Base-by-base conservation (phyloP, 1,140 invertebrate genomes). In the Drosophila prosaltans region DNA sequence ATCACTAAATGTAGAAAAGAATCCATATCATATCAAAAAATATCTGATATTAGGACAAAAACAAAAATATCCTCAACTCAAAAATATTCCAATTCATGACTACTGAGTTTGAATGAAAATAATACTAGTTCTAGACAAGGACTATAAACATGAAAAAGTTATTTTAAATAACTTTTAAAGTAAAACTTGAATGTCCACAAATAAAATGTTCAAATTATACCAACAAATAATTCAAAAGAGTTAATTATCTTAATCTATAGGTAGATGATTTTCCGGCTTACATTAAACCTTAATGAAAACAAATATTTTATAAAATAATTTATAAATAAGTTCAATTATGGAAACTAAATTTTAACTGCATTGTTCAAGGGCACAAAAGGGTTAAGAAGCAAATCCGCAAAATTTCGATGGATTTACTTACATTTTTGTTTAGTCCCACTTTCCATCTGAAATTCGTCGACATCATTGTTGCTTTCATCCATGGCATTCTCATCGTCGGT, bases 401-500 rank as follows among this genome's bases (percentile, higher is more conserved):
- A 26, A 26, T 26, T 26, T 4, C 21, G 21, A 26, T 2, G 21
- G 45, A 59, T 59, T 59, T 59, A 59, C 57, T 59, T 40, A 59
- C 57, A 40, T 59, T 59, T 59, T 59, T 59, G n/a, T 39, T 24
- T 59, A 59, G 2, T 58, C n/a, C 45, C 45, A 51, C 57, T 59
- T 40, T 59, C 57, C 36, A 39, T 5, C 21, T 59, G 28, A 39
- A 40, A 59, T 59, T 59, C 57, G 9, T 59, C 57, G 21, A 36
- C 21, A 24, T 59, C 57, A 36, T 32, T 32, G 40, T 24, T 39
- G 28, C 36, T 78, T 10, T 78, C 69, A 32, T 89, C 78, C 39
- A 90, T 59, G 45, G 8, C 48, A 30, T 60, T 67, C 16, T 84
- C 80, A 3, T 78, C 74, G 8, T 89, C 84, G 43, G 84, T 68